Evolutionary conservation across 2,113 vertebrate genomes (phyloP).

Genomic region (Cebus imitator): DNA sequence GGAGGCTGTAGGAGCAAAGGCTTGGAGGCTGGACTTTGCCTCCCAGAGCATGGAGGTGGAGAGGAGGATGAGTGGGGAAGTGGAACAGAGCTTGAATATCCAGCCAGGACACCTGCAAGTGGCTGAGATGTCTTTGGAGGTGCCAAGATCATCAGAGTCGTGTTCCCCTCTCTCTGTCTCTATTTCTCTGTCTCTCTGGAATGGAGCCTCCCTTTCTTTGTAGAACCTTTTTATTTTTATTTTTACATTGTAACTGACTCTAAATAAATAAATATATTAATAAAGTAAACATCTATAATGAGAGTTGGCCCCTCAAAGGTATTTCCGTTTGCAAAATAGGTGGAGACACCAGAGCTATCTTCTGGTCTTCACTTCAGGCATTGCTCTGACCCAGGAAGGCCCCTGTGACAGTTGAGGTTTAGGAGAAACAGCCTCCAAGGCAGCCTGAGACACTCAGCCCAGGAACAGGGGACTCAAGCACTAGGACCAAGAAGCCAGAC

Average conservation of each 20-base stretch:
- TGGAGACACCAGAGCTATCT: not conserved
- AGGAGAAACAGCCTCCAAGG: not conserved
- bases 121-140: not conserved
- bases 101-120: not conserved
- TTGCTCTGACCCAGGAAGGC: not conserved
- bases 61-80: not conserved
- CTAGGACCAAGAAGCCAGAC: not conserved
- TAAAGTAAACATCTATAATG: not conserved
- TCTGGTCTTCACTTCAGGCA: not conserved
- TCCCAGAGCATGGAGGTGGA: not conserved
- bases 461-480: fast-evolving
- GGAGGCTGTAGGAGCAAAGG: not conserved
- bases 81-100: not conserved
- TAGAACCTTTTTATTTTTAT: not conserved
- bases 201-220: not conserved
- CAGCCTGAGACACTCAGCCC: fast-evolving
- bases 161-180: not conserved
- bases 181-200: not conserved
- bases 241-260: not conserved
- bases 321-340: not conserved
- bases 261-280: not conserved
- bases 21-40: not conserved
- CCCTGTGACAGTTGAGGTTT: not conserved
- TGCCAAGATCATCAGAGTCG: too few species aligned
- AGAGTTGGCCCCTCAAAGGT: not conserved